Conservation (phyloP, 2,888 invertebrate species). For the Tachina fera region DNA sequence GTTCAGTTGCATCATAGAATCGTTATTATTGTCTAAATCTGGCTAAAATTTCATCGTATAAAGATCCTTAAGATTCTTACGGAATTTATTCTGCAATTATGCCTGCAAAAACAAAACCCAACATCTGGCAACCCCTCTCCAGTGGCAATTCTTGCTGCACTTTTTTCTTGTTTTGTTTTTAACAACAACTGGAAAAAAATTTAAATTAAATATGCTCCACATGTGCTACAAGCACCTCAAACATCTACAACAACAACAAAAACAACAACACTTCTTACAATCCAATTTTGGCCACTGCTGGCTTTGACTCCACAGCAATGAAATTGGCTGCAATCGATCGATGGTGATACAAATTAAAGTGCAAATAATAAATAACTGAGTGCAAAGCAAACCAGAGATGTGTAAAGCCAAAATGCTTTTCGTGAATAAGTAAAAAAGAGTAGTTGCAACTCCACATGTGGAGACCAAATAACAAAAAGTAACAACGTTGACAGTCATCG, state of each 20-base stretch:
- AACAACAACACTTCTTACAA: slow-evolving; percentile 11
- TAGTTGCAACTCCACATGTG: no score
- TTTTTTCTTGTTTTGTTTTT: neutral
- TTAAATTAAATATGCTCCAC: slow-evolving; percentile 43
- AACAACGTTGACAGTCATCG: no score
- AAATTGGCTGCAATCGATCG: slow-evolving; percentile 34
- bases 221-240: slow-evolving; percentile 45
- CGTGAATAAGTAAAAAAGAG: no score
- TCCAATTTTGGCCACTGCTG: slow-evolving; percentile 28
- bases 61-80: no score
- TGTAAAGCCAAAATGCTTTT: neutral
- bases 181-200: neutral
- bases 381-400: neutral
- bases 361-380: slow-evolving; percentile 31
- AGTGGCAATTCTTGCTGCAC: neutral
- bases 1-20: no score
- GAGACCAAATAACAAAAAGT: no score
- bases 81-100: no score
- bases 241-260: slow-evolving; percentile 9
- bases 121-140: neutral
- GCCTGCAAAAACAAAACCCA: no score
- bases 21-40: no score
- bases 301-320: neutral
- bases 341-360: slow-evolving; percentile 63
- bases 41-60: no score